Evolutionary conservation across 1,140 invertebrate species (phyloP), one percentile per base, ranked within the genome.

Genomic region (Ceratina australensis): DNA sequence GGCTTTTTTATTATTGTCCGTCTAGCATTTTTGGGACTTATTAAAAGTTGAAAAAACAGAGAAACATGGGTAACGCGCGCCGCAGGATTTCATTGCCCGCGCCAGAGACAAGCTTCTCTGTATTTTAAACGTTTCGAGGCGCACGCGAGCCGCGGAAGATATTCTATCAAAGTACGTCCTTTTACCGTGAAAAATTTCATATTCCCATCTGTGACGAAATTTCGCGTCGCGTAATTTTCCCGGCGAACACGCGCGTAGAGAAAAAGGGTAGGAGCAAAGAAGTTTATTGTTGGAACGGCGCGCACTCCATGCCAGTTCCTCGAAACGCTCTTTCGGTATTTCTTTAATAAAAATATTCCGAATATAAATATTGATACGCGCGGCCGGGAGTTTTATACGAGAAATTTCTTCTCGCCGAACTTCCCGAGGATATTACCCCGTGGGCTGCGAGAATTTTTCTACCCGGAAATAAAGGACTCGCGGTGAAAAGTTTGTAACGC

Each of bases 11-110:
- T 49, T 16, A 20, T 18, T 33, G 47, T 33, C 47, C 59, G n/a
- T 12, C 22, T 15, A 18, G n/a, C 16, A 73, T 42, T 72, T 71
- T 59, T 28, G 49, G 59, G 71, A 73, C 61, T 64, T 73, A 64
- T 73, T 64, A 73, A 73, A 64, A 64, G 67, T 69, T 42, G 28
- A 2, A 20, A 60, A 28, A 20, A 28, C 15, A n/a, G 10, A 7
- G 20, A 3, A n/a, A 26, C 49, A 8, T 20, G 12, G 13, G 10
- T 22, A 2, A n/a, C 18, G 50, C 13, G 18, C 50, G 50, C 4
- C 0, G 54, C 20, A 10, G 26, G 60, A 42, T 61, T n/a, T 2
- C 26, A 12, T 42, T 28, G 28, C 15, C 16, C 7, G 33, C 22
- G 42, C 1, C 18, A 22, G 13, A 54, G 15, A n/a, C 52, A 3